Base-by-base conservation (phyloP, 1,140 invertebrate species). In the Diachasma alloeum region DNA sequence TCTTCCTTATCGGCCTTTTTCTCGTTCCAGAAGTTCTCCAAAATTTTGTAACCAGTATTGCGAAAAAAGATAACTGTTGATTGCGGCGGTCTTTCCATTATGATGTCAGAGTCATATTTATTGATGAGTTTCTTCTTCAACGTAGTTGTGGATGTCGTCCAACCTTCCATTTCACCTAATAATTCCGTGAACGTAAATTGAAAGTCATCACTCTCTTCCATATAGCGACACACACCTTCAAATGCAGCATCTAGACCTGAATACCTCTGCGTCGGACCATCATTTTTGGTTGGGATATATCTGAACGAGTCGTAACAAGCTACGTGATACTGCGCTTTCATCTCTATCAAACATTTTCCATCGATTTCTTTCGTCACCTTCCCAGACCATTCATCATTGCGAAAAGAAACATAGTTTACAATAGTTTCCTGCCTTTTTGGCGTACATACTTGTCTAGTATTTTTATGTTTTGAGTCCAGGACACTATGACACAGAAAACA, bases 111-210 rank as follows among this genome's bases (percentile, higher is more conserved):
- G 3, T 48, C 36, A 67, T 66, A 77, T 15, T 72, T 46, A 5
- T 77, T 56, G 36, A 42, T 59, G n/a, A 77, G 36, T 42, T 73
- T 71, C 53, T 72, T 56, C 17, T 77, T 67, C 11, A 77, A 36
- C n/a, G 53, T 59, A 9, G 22, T 4, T 59, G 10, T 24, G 4
- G 53, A 22, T 22, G 53, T 19, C 11, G 17, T 59, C 17, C 17
- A 24, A 24, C 19, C 53, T 59, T 59, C 53, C 19, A 59, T 59
- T 59, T 59, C 22, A 2, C 4, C 53, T 11, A 59, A 4, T 59
- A 59, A 59, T 4, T 59, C 53, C 10, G 4, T 59, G 53, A 22
- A 59, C 10, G 53, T 22, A 19, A 59, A 59, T 59, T 22, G 4
- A 17, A 9, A 59, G 9, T 59, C 53, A 26, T 22, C 53, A 24